Evolutionary conservation across 2,888 invertebrate species (phyloP), one percentile per base, ranked within the genome.

Genomic region (Perizoma affinitatum): DNA sequence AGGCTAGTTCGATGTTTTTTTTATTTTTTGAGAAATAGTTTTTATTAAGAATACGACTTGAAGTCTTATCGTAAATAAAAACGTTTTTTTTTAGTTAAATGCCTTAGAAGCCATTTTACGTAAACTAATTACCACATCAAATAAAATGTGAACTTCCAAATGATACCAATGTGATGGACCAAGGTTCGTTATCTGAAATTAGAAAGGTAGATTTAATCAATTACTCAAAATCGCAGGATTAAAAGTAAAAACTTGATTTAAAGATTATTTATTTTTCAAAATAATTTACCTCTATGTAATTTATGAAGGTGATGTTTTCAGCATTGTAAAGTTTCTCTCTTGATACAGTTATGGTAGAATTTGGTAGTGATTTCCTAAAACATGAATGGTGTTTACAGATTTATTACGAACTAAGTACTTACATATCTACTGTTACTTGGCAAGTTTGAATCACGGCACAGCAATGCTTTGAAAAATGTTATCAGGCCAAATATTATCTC

Each of bases 91-190:
- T 22, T 22, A 22, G 22, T 22, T 22, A 22, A 22, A 22, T 22
- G 22, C 22, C 1, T 22, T 3, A 22, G 22, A 22, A 22, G 22
- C 1, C 38, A 38, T 38, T 38, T 38, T 5, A 38, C 22, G 22
- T 22, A 22, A 22, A 22, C 1, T 1, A 38, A 69, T 72, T 69
- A 88, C 90, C 72, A 72, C 77, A 9, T 82, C 76, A 5, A 84
- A 62, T 10, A 55, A 42, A 43, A 84, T 70, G 1, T 71, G 62
- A 1, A 76, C 80, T 40, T 75, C 64, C 40, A 88, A 74, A 11
- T 73, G 66, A 22, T 77, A 74, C 74, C 86, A 87, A 67, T 89
- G 83, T 0, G 91, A 91, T 0, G 91, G 91, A 1, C 91, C 91
- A 34, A 74, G 73, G 69, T 90, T 92, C 0, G 79, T 84, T 11